These are phyloP conservation scores for Strix occidentalis DNA, from an alignment of 2,797 vertebrate species.

Conservation along the genomic window DNA sequence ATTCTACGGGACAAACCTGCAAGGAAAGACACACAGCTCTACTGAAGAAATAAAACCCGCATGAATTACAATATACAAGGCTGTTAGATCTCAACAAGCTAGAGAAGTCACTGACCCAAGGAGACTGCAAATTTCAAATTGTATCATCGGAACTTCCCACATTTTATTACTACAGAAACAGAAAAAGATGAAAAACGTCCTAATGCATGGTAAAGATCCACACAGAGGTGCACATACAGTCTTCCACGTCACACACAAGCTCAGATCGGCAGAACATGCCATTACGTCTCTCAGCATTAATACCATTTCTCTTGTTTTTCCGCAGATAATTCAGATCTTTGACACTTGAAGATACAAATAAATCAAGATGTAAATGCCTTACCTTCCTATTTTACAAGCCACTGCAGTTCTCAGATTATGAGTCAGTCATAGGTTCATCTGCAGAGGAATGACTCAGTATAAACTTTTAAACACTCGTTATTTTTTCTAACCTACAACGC, in stretches of 20 bases:
- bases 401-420: constrained; percentile 67
- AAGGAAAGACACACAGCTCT: background rate
- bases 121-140: constrained; percentile 45
- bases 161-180: constrained; percentile 26
- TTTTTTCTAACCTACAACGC: background rate
- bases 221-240: background rate
- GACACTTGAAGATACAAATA: background rate
- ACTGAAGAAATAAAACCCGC: background rate
- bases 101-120: background rate
- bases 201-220: background rate
- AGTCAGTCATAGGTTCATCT: constrained; percentile 72
- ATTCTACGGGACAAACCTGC: background rate
- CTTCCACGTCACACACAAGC: background rate
- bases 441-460: constrained; percentile 79
- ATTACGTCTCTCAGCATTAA: background rate
- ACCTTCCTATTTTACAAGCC: constrained; percentile 62
- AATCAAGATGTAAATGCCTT: constrained; percentile 27
- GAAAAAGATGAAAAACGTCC: background rate
- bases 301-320: background rate
- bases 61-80: background rate
- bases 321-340: background rate
- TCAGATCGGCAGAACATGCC: background rate
- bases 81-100: background rate
- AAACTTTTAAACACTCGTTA: constrained; percentile 74
- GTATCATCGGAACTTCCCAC: constrained; percentile 40